Conservation (phyloP, 2,113 vertebrate species). For the Ursus arctos region DNA sequence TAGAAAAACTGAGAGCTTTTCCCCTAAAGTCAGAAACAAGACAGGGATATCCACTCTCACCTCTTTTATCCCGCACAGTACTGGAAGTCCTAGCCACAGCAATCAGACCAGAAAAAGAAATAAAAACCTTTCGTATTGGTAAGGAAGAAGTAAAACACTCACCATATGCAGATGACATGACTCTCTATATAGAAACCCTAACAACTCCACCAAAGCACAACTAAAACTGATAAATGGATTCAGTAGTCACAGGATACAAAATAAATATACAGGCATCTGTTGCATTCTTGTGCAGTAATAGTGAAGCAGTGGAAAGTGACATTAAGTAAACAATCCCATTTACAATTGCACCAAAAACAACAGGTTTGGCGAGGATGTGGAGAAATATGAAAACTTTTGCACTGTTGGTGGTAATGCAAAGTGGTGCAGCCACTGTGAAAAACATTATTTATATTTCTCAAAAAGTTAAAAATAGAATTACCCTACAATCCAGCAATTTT, state of each 20-base stretch:
- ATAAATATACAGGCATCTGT: not conserved
- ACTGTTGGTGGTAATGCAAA: not conserved
- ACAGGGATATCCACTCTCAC: not conserved
- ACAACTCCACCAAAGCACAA: not conserved
- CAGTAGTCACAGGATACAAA: not conserved
- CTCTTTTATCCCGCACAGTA: not conserved
- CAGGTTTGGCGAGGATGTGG: not conserved
- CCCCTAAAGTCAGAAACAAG: not conserved
- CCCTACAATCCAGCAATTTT: not conserved
- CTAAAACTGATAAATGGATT: not conserved
- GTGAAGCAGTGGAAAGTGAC: not conserved
- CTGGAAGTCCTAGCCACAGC: not conserved
- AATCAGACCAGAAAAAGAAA: not conserved
- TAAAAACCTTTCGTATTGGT: not conserved
- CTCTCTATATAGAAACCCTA: not conserved
- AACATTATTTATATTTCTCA: not conserved
- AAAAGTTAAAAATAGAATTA: not conserved
- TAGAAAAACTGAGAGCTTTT: not conserved
- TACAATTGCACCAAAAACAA: not conserved
- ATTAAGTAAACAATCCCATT: not conserved
- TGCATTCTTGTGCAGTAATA: not conserved
- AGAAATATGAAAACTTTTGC: not conserved
- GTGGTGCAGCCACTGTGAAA: not conserved
- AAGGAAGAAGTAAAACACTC: not conserved
- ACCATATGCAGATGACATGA: not conserved